Evolutionary conservation across 2,888 invertebrate genomes (phyloP).

Genomic region (Sinelater perroti): DNA sequence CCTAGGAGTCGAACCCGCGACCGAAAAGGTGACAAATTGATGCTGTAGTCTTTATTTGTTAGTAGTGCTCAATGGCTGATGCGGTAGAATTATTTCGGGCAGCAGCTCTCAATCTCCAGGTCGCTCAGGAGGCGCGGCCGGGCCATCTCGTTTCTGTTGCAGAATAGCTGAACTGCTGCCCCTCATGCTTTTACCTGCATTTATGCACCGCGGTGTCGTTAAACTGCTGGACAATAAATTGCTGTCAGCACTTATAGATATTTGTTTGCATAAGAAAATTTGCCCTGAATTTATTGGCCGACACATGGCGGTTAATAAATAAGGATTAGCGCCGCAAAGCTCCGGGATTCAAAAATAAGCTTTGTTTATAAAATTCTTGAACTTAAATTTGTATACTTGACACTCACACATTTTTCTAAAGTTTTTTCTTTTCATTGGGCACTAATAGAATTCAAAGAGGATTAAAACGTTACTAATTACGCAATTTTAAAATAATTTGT

Average conservation of each 20-base stretch:
- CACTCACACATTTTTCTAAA: conserved; percentile 29
- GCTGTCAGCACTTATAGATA: neutral
- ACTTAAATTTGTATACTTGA: conserved; percentile 30
- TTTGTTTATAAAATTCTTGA: conserved; percentile 39
- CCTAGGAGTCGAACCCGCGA: conserved; percentile 64
- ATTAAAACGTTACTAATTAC: neutral
- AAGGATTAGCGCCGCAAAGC: conserved; percentile 32
- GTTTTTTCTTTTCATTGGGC: conserved; percentile 4
- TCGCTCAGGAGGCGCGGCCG: too few species aligned
- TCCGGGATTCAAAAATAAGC: conserved; percentile 36
- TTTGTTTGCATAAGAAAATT: conserved; percentile 24
- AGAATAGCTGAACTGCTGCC: too few species aligned
- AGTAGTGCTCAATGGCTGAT: neutral
- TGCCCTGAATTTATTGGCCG: conserved; percentile 29
- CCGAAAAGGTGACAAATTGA: conserved; percentile 66
- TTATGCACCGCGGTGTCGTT: neutral
- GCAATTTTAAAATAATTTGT: neutral
- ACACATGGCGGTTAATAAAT: conserved; percentile 37
- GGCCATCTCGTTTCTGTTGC: too few species aligned
- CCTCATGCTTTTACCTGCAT: too few species aligned
- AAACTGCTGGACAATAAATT: neutral
- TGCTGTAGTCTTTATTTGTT: conserved; percentile 4
- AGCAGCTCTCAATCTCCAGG: conserved; percentile 9
- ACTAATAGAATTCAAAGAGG: neutral
- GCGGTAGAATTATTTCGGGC: neutral